Percentiles rank a stretch among this genome's conserved stretches.
These are phyloP conservation scores for Sebastiscus tertius DNA, from an alignment of 2,797 vertebrate species.

Conservation along the genomic window DNA sequence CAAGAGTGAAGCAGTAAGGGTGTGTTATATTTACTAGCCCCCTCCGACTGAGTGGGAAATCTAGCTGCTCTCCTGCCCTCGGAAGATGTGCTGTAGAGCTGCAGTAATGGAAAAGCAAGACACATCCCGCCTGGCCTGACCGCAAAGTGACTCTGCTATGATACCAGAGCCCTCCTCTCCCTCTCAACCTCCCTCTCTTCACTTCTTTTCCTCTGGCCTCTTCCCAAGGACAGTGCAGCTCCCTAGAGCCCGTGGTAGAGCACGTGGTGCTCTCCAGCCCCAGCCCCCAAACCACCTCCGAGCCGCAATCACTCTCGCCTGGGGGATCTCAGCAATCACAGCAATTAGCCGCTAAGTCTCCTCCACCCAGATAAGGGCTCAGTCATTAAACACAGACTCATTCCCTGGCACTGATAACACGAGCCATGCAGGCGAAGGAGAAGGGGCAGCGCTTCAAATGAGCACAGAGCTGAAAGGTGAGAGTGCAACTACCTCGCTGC, in stretches of 20 bases:
- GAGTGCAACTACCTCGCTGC: constrained; percentile 38
- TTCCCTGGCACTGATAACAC: constrained; percentile 83
- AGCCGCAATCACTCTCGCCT: constrained; percentile 71
- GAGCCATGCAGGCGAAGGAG: constrained; percentile 65
- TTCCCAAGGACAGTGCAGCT: constrained; percentile 81
- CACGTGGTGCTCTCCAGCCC: constrained; percentile 69
- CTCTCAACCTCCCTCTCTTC: constrained; percentile 20
- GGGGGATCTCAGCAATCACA: constrained; percentile 83
- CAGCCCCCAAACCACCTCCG: constrained; percentile 71
- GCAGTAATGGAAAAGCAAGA: constrained; percentile 18
- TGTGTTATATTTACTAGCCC: not conserved
- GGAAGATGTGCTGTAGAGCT: not conserved
- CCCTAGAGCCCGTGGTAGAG: constrained; percentile 66
- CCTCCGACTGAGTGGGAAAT: not conserved
- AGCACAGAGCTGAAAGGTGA: constrained; percentile 70
- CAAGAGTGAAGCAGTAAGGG: not conserved
- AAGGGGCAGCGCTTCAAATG: constrained; percentile 70
- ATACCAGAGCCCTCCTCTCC: constrained; percentile 29
- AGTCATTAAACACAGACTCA: constrained; percentile 87
- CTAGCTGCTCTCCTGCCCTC: constrained; percentile 5
- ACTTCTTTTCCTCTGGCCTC: constrained; percentile 67
- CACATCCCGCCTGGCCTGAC: constrained; percentile 25
- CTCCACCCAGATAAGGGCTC: constrained; percentile 85
- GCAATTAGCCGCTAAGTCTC: constrained; percentile 88
- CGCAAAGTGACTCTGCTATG: constrained; percentile 43